Conservation (phyloP, 2,797 vertebrate genomes). For the Vultur gryphus region DNA sequence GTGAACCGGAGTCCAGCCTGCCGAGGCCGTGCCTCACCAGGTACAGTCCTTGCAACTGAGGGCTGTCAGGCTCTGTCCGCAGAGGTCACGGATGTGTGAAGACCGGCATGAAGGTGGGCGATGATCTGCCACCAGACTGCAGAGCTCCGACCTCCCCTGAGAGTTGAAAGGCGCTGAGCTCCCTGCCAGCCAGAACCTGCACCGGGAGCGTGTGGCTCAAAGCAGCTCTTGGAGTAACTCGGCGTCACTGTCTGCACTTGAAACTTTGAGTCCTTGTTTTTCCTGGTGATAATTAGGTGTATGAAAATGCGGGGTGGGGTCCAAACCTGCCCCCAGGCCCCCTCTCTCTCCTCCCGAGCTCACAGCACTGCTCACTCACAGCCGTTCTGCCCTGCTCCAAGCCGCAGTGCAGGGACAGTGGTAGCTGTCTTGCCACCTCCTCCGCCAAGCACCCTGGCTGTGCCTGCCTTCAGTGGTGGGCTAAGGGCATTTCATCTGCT, state of each 20-base stretch:
- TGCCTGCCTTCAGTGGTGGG: background rate
- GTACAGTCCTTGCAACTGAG: accelerated
- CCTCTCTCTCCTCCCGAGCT: background rate
- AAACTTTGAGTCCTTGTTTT: background rate
- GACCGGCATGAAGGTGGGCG: background rate
- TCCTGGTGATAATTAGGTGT: background rate
- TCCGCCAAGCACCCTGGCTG: background rate
- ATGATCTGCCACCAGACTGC: background rate
- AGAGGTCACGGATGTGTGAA: accelerated
- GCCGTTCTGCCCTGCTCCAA: background rate
- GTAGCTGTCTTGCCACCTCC: background rate
- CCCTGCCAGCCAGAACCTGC: background rate
- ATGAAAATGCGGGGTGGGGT: accelerated
- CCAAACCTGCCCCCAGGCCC: background rate
- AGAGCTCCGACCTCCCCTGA: background rate
- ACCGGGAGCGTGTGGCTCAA: accelerated
- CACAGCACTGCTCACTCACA: background rate
- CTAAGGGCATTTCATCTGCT: background rate
- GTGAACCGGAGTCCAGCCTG: too few species aligned
- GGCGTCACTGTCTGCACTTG: accelerated
- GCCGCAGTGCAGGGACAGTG: too few species aligned
- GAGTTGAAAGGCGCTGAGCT: background rate
- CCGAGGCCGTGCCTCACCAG: background rate
- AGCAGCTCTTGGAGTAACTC: background rate
- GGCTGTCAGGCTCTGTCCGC: background rate